Base-by-base conservation (phyloP, 2,797 vertebrate species). In the Cheracebus regulus region DNA sequence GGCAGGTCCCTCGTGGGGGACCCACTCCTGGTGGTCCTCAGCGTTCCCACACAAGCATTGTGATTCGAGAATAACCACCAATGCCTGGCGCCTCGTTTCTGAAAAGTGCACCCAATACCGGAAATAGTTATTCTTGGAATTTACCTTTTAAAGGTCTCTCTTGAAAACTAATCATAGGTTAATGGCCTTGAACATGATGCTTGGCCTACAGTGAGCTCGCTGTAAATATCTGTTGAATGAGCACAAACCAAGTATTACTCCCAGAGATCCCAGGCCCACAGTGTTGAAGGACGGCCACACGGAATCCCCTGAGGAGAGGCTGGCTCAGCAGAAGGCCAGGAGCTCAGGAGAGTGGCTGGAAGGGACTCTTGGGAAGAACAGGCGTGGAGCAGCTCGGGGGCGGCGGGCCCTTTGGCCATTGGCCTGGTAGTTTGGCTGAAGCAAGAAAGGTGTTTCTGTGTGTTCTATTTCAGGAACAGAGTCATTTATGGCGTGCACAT, bases 131-230 rank as follows among this genome's bases (percentile, higher is more conserved):
- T 90, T 90, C 80, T 85, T 78, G 41, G 46, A 80, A 70, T 92
- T 94, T 41, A 46, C n/a, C 82, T 70, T 73, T 73, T 82, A 95
- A 86, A 95, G 57, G 2, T 75, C 50, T 19, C 26, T 58, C 70
- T 95, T 84, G 64, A 39, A 91, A 96, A 86, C 17, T 30, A 48
- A 15, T 87, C 70, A 36, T 64, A 81, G 67, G 58, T 93, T 92
- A 87, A 55, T 50, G 20, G 58, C 82, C 57, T 46, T 7, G 33
- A 75, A 39, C 17, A 14, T 24, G 88, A 44, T 79, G 52, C 78
- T 36, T 88, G 76, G 1, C 76, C 8, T 90, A 1, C 30, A 39
- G 50, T 30, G 70, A 93, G 48, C 86, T 73, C 52, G 22, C 48
- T n/a, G 2, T 75, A 58, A 81, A 33, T 72, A 64, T 75, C 80